Evolutionary conservation across 2,797 vertebrate genomes (phyloP), one percentile per base, ranked within the genome.

Genomic region (Lepus oiostolus): DNA sequence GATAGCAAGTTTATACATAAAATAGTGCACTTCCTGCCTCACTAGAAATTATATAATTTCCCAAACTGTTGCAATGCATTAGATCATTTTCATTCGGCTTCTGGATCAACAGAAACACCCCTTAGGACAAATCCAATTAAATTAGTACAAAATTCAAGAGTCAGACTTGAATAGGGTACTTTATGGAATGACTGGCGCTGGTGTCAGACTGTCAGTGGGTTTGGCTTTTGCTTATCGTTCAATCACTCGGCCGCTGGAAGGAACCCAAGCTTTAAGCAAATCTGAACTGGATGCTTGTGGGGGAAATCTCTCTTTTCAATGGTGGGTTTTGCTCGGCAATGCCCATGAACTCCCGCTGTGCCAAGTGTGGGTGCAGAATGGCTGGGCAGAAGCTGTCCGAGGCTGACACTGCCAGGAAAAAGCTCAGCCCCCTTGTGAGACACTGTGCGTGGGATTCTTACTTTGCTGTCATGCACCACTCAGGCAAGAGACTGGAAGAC

Each of bases 171-270:
- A 5, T 16, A 24, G n/a, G 54, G 12, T 24, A 12, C 11, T 47
- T 54, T 52, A 72, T 2, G 72, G 52, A 60, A 54, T 71, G 47
- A 47, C 21, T 38, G 47, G 58, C 5, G 47, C 4, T 7, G 7
- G 58, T 30, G 32, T 63, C 71, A 50, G 80, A 70, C 24, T n/a
- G 82, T 60, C 65, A 89, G 26, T 63, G 17, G 38, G 19, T 91
- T 71, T 70, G 70, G n/a, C 22, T 92, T 88, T 88, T 63, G 70
- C 60, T 82, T 88, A 17, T 30, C 74, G 85, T 86, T 79, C 38
- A 42, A 62, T 28, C 32, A 67, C 81, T 87, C 72, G 54, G 65
- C 71, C 90, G 12, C 32, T 62, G 60, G 9, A 4, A 58, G 54
- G 54, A 42, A 7, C 71, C 35, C 58, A 32, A 74, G 62, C 17